Evolutionary conservation across 2,797 vertebrate genomes (phyloP), one percentile per base, ranked within the genome.

Genomic region (Momotus momota): DNA sequence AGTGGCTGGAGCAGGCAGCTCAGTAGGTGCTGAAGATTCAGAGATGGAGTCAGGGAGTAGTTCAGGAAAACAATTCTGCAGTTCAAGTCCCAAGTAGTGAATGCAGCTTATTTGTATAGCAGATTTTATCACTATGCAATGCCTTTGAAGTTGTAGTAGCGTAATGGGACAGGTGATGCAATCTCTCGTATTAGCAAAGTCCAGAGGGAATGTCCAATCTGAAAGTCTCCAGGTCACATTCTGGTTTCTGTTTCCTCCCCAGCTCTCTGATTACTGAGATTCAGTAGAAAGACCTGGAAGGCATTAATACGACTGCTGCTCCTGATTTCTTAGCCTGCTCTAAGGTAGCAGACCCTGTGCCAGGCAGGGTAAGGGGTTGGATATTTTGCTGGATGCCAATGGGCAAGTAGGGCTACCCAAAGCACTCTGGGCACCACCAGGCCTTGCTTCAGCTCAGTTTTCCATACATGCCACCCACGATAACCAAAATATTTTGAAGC

Each of bases 21-120:
- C 57, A 49, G 14, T 43, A 1, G 0, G 26, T 18, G 43, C 69
- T 65, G 51, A 48, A 48, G 45, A 21, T 41, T 62, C 55, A 45
- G 27, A 66, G 5, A 6, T 27, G 3, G 1, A 4, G 0, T 31
- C 81, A 77, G 62, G 35, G 27, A 41, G 20, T 0, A 14, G 33
- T 7, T 18, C 48, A 81, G 75, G 52, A 67, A 57, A 52, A 40
- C 1, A 8, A 2, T 35, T 79, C 49, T 74, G 49, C 43, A 26
- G 55, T 26, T 8, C 70, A 70, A 43, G 73, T 41, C 77, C 81
- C 38, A 20, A 60, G 77, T 20, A 81, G 65, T 2, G 38, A 88
- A 72, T 21, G 26, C 38, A 92, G 78, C 67, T 48, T 78, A 73
- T 80, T 93, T 82, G 69, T 12, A 14, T 10, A 72, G 82, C 61